A percentile compares a stretch with the other conserved stretches of the same genome.
phyloP scores from a whole-genome alignment of 2,113 vertebrate genomes.

The Siniperca chuatsi region DNA sequence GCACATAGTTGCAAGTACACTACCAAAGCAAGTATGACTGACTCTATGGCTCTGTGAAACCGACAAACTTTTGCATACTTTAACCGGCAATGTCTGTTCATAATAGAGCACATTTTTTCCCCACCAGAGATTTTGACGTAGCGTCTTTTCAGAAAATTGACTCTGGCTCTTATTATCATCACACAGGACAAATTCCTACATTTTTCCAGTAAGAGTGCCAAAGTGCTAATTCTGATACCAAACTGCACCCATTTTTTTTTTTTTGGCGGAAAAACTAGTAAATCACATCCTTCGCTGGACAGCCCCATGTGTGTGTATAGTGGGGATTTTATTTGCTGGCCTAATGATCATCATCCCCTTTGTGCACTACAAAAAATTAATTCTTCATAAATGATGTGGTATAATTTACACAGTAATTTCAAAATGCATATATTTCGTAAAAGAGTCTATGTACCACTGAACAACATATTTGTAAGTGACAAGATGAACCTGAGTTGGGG shows the following conservation, averaged over 20 bases:
- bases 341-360: background rate
- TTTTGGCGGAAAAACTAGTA: background rate
- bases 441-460: background rate
- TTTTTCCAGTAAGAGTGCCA: too few relatives aligned
- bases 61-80: background rate
- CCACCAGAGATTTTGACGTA: too few relatives aligned
- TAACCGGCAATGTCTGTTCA: background rate
- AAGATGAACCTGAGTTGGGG: background rate
- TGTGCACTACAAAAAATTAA: background rate
- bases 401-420: background rate
- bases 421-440: background rate
- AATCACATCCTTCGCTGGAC: background rate
- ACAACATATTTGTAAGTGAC: background rate
- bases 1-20: background rate
- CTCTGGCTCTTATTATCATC: too few relatives aligned
- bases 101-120: too few relatives aligned
- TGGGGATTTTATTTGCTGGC: background rate
- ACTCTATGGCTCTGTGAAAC: too few relatives aligned
- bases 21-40: background rate
- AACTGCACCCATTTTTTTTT: background rate
- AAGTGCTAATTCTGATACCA: background rate
- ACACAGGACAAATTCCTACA: background rate
- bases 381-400: background rate
- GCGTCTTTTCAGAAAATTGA: background rate
- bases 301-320: background rate